These are phyloP conservation scores for Aspidapion aeneum DNA, from an alignment of 2,888 invertebrate genomes.

Conservation along the genomic window DNA sequence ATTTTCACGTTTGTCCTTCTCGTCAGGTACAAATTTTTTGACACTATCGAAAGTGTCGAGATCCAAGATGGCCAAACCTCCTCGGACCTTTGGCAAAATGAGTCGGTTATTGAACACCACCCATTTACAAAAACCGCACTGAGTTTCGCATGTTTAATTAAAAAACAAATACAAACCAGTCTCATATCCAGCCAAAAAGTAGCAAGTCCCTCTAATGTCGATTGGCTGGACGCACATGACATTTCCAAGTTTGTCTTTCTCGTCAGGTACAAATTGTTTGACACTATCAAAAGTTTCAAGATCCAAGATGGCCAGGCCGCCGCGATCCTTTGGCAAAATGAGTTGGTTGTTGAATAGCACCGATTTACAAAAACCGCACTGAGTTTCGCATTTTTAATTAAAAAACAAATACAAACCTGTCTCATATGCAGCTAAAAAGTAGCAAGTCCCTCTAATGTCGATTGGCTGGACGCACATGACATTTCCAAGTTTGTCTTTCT, in stretches of 20 bases:
- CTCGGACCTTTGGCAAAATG: too few relatives aligned
- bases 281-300: conserved; percentile 44
- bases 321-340: conserved; percentile 63
- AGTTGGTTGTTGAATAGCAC: conserved; percentile 57
- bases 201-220: conserved; percentile 48
- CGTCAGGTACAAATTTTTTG: too few relatives aligned
- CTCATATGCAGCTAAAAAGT: too few relatives aligned
- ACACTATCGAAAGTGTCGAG: too few relatives aligned
- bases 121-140: too few relatives aligned
- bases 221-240: conserved; percentile 62
- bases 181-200: conserved; percentile 69
- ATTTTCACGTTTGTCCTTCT: too few relatives aligned
- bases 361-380: conserved; percentile 72
- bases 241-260: conserved; percentile 54
- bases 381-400: too few relatives aligned
- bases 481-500: conserved; percentile 54
- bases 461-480: conserved; percentile 62
- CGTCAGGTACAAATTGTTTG: conserved; percentile 47
- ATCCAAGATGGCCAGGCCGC: conserved; percentile 50
- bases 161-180: conserved; percentile 48
- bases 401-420: too few relatives aligned
- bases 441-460: conserved; percentile 48
- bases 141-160: too few relatives aligned
- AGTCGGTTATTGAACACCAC: too few relatives aligned
- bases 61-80: too few relatives aligned